Conservation (phyloP, 1,140 invertebrate genomes). For the Heliconius melpomene region DNA sequence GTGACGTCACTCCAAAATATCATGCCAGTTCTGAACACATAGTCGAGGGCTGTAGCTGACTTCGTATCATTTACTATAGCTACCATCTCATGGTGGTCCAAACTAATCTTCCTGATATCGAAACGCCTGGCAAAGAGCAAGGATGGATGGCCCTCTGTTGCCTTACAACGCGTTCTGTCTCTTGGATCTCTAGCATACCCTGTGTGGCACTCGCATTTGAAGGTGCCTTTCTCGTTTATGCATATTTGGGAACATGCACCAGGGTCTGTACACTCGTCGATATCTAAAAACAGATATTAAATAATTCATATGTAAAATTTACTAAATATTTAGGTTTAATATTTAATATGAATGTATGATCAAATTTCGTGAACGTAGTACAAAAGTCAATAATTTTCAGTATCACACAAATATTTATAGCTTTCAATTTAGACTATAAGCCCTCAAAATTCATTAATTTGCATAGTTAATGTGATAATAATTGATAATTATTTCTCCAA, state of each 20-base stretch:
- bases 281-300: constrained; percentile 83
- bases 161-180: constrained; percentile 92
- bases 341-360: no score
- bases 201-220: constrained; percentile 94
- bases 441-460: neutral
- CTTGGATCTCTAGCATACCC: constrained; percentile 94
- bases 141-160: constrained; percentile 92
- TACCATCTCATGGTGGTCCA: constrained; percentile 95
- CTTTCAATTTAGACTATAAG: neutral
- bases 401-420: neutral
- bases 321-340: neutral
- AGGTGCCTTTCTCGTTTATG: constrained; percentile 93
- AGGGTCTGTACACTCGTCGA: constrained; percentile 94
- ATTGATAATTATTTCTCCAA: constrained; percentile 4
- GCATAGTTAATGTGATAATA: neutral
- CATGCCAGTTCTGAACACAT: constrained; percentile 94
- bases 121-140: constrained; percentile 91
- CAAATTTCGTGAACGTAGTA: neutral
- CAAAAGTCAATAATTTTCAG: neutral
- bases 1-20: constrained; percentile 97
- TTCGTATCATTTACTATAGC: constrained; percentile 93
- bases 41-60: constrained; percentile 93
- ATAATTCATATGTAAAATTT: neutral
- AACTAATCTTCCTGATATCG: constrained; percentile 94
- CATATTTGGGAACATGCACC: constrained; percentile 97